Percentiles rank a stretch among this genome's conserved stretches.
phyloP scores from a whole-genome alignment of 2,797 vertebrate genomes.

The Mastacembelus armatus region DNA sequence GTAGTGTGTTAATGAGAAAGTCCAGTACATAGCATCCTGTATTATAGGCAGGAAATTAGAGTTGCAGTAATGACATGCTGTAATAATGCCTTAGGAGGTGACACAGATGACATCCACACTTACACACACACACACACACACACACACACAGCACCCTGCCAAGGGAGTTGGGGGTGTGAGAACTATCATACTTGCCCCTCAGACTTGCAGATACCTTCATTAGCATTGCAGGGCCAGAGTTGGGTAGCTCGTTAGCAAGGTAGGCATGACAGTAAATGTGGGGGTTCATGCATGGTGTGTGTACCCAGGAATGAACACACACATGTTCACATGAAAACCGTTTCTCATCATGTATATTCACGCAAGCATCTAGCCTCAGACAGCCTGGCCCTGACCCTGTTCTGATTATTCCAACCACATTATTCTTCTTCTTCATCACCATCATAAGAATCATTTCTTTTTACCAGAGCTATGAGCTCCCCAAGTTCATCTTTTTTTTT shows the following conservation, averaged over 20 bases:
- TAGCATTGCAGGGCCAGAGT: slow-evolving; percentile 44
- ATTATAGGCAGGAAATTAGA: slow-evolving; percentile 23
- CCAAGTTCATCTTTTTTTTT: neutral
- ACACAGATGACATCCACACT: slow-evolving; percentile 7
- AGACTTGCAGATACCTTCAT: slow-evolving; percentile 42
- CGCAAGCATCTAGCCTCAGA: slow-evolving; percentile 10
- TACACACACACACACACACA: slow-evolving; percentile 11
- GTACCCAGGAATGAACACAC: neutral
- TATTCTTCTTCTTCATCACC: slow-evolving; percentile 40
- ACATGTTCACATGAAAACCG: neutral
- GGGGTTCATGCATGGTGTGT: neutral
- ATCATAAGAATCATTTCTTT: slow-evolving; percentile 33
- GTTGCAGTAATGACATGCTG: slow-evolving; percentile 19
- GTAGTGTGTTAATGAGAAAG: slow-evolving; percentile 23
- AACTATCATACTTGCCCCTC: slow-evolving; percentile 13
- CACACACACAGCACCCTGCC: neutral
- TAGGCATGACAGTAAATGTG: neutral
- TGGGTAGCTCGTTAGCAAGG: slow-evolving; percentile 54
- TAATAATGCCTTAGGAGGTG: slow-evolving; percentile 17
- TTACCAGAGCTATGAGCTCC: neutral
- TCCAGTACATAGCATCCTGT: slow-evolving; percentile 7
- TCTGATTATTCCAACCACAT: slow-evolving; percentile 57
- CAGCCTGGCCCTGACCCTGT: slow-evolving; percentile 24
- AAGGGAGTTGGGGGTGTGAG: slow-evolving; percentile 6
- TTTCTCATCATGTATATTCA: slow-evolving; percentile 9